A percentile compares a stretch with the other conserved stretches of the same genome.
phyloP scores from a whole-genome alignment of 2,797 vertebrate genomes.

The Gambelia wislizenii region DNA sequence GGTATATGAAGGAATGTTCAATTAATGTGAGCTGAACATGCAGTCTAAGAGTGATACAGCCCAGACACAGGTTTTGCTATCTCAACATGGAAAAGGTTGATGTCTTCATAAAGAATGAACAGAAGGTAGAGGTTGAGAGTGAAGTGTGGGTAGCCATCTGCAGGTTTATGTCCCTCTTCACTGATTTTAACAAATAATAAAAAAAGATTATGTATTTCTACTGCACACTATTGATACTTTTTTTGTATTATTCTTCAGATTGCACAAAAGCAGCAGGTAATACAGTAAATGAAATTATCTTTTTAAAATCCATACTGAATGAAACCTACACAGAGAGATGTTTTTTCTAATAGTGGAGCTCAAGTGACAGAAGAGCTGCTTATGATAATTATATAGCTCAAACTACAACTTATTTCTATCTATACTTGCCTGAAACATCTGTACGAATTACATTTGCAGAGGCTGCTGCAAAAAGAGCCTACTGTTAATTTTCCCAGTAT shows the following conservation, averaged over 20 bases:
- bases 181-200: background rate
- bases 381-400: constrained; percentile 30
- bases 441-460: constrained; percentile 5
- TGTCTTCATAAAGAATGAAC: background rate
- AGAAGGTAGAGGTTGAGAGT: background rate
- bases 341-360: background rate
- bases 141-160: background rate
- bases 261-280: background rate
- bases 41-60: background rate
- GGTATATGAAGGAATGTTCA: background rate
- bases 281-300: background rate
- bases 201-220: background rate
- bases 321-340: background rate
- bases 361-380: constrained; percentile 7
- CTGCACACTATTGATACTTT: background rate
- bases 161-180: background rate
- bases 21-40: background rate
- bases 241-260: background rate
- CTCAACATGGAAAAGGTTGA: background rate
- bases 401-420: background rate
- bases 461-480: constrained; percentile 3
- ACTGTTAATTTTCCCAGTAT: constrained; percentile 35
- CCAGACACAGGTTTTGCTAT: background rate
- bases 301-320: background rate
- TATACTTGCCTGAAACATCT: constrained; percentile 8